A percentile compares a stretch with the other conserved stretches of the same genome.
These are phyloP conservation scores for Oreochromis aureus DNA, from an alignment of 2,113 vertebrate genomes.

Conservation along the genomic window DNA sequence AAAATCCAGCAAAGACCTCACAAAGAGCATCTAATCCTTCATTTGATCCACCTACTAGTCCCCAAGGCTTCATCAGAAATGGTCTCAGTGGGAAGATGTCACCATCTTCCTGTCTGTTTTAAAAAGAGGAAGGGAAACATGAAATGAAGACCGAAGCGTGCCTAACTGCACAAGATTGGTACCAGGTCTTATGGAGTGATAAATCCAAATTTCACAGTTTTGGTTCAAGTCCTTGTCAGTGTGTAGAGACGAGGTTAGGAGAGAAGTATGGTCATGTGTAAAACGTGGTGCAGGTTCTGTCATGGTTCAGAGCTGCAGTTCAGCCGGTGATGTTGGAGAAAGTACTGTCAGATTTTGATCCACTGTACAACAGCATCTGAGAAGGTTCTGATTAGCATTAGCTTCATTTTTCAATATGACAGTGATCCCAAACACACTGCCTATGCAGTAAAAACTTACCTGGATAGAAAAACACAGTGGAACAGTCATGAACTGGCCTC, in stretches of 20 bases:
- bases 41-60: neutral
- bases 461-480: neutral
- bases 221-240: neutral
- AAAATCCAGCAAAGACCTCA: neutral
- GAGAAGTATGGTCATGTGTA: neutral
- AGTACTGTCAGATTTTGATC: neutral
- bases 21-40: neutral
- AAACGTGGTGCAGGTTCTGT: neutral
- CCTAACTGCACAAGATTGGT: neutral
- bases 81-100: rapidly evolving
- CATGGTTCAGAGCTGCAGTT: neutral
- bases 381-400: neutral
- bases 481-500: neutral
- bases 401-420: neutral
- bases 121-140: neutral
- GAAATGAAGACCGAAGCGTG: neutral
- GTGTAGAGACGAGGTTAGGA: neutral
- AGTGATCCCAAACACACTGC: neutral
- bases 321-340: neutral
- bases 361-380: neutral
- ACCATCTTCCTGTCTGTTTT: neutral
- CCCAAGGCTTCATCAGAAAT: neutral
- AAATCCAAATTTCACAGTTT: neutral
- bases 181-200: neutral
- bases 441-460: neutral